These are phyloP conservation scores for Byasa hedistus DNA, from an alignment of 2,888 invertebrate genomes.

Conservation along the genomic window DNA sequence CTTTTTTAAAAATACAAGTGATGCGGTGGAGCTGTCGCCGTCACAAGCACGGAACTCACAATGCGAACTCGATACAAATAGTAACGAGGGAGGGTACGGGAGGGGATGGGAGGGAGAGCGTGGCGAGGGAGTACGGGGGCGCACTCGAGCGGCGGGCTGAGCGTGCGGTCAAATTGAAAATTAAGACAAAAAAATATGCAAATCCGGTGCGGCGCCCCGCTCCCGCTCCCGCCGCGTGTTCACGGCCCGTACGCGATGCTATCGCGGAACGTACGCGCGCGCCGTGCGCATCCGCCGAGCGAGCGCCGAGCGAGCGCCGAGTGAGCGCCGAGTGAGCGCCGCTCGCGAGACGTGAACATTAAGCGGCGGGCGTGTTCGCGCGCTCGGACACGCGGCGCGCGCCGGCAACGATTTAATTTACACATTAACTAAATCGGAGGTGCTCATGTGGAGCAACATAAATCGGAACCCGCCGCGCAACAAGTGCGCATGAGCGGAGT, in stretches of 20 bases:
- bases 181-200: conserved; percentile 23
- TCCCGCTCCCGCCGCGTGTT: conserved; percentile 10
- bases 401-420: conserved; percentile 66
- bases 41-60: no score
- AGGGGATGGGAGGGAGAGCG: no score
- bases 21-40: no score
- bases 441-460: conserved; percentile 69
- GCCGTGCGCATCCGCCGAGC: no score
- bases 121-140: no score
- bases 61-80: no score
- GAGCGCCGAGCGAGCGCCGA: no score
- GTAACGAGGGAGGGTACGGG: no score
- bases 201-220: conserved; percentile 2
- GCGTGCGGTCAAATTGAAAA: background rate
- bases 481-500: conserved; percentile 52
- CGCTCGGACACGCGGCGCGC: background rate
- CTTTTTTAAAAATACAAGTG: no score
- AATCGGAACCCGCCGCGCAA: conserved; percentile 68
- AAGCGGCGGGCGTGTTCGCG: conserved; percentile 25
- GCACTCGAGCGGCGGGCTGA: no score
- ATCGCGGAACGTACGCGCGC: conserved; percentile 18
- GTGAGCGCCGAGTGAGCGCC: background rate
- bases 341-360: conserved; percentile 14
- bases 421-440: conserved; percentile 75
- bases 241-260: conserved; percentile 19